A percentile compares a stretch with the other conserved stretches of the same genome.
These are phyloP conservation scores for Gymnorhina tibicen DNA, from an alignment of 2,113 vertebrate genomes.

Conservation along the genomic window DNA sequence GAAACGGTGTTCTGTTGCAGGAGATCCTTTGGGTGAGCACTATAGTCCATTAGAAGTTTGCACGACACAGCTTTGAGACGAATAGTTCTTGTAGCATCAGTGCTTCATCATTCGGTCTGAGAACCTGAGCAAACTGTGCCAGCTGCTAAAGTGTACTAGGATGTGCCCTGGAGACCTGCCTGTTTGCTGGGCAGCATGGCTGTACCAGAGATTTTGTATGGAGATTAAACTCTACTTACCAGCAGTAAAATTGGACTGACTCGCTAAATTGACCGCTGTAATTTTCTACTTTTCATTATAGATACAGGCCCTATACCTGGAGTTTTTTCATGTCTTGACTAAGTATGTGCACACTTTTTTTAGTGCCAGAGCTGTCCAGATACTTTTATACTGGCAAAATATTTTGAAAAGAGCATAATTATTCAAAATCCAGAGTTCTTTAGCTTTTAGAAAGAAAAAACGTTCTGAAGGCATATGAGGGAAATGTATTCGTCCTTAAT, in stretches of 20 bases:
- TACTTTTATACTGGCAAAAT: not conserved
- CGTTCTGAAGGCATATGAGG: not conserved
- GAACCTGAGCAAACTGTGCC: not conserved
- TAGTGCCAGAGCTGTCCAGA: not conserved
- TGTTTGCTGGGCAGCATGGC: not conserved
- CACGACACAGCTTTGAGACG: not conserved
- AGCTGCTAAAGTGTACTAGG: not conserved
- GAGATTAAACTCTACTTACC: not conserved
- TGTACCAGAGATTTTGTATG: not conserved
- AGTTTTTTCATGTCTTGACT: not conserved
- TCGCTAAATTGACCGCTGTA: not conserved
- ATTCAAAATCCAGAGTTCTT: not conserved
- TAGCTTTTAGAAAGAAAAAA: constrained; percentile 16
- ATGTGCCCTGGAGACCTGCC: not conserved
- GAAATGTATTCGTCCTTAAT: constrained; percentile 15
- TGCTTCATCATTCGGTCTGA: not conserved
- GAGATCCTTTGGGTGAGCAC: not conserved
- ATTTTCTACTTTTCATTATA: not conserved
- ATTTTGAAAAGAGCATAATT: not conserved
- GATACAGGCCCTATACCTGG: not conserved
- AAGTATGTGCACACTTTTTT: not conserved
- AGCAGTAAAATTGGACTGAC: not conserved
- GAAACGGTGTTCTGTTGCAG: not conserved
- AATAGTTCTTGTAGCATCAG: not conserved
- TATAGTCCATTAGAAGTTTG: not conserved